Evolutionary conservation across 2,797 vertebrate species (phyloP).

Genomic region (Zenarchopterus dispar): DNA sequence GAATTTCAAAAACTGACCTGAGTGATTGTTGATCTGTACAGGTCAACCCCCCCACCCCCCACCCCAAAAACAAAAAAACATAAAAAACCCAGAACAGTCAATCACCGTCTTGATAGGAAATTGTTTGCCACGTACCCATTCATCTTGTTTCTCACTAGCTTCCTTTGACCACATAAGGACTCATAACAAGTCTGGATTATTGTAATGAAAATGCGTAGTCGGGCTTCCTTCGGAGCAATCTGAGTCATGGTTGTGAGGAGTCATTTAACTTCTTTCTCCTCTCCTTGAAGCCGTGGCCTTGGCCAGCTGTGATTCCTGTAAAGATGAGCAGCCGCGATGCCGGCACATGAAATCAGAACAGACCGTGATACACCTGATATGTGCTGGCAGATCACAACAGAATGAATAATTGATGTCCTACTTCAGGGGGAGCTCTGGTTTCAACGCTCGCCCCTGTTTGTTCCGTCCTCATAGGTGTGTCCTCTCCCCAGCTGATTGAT

Average conservation of each 20-base stretch:
- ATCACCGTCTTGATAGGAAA: slow-evolving; percentile 22
- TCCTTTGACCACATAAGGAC: slow-evolving; percentile 29
- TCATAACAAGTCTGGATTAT: slow-evolving; percentile 33
- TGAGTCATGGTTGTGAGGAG: slow-evolving; percentile 25
- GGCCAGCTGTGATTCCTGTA: slow-evolving; percentile 61
- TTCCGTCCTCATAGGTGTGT: slow-evolving; percentile 64
- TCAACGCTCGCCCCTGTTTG: slow-evolving; percentile 39
- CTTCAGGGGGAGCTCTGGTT: slow-evolving; percentile 71
- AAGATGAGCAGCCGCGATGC: slow-evolving; percentile 15
- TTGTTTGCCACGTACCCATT: slow-evolving; percentile 30
- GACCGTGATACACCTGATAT: slow-evolving; percentile 65
- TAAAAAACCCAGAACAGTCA: slow-evolving; percentile 12
- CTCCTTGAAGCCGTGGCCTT: background rate
- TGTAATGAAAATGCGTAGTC: slow-evolving; percentile 57
- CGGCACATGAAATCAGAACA: slow-evolving; percentile 64
- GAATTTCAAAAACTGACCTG: slow-evolving; percentile 8
- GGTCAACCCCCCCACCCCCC: no score
- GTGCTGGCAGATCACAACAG: slow-evolving; percentile 55
- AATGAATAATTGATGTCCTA: slow-evolving; percentile 80
- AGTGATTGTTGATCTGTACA: no score
- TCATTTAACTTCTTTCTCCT: slow-evolving; percentile 14
- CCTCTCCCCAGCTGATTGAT: slow-evolving; percentile 53
- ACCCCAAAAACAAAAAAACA: no score
- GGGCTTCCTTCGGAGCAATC: slow-evolving; percentile 33
- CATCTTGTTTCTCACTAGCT: slow-evolving; percentile 16